Evolutionary conservation across 2,113 vertebrate species (phyloP), one percentile per base, ranked within the genome.

Genomic region (Ceyx cyanopectus): DNA sequence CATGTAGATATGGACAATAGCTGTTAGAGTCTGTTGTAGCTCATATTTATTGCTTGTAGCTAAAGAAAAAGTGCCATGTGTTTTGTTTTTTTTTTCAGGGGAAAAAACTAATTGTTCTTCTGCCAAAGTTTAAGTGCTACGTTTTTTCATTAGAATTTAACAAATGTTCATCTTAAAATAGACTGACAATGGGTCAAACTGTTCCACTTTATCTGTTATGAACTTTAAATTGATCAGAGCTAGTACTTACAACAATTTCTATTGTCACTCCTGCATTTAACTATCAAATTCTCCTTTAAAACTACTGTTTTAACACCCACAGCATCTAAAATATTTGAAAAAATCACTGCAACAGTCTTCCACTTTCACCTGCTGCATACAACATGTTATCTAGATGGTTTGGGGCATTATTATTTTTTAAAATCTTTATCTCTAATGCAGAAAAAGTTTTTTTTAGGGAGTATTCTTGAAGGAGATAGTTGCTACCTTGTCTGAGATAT

Each of bases 161-260:
- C 97, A 98, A 98, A 98, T 98, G 98, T 98, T 98, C 97, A 81
- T 97, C 96, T 98, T 97, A 97, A 98, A 98, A 98, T 97, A 98
- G 97, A 97, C 95, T 94, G 97, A 97, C 98, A 96, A 89, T 83
- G 94, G 97, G 98, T 98, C 97, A 98, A 81, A 90, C 81, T 37
- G 81, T 87, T 95, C 76, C 43, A 87, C 90, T 96, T 94, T 97
- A 95, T 97, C 95, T 96, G 87, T 91, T 84, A 94, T 46, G 96
- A 96, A 97, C 96, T 94, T 86, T 84, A 92, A 96, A 96, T 94
- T 96, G 97, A 95, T 97, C 94, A 97, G 91, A 95, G 82, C 80
- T 80, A 81, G 67, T 69, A 92, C 77, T 95, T 43, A 26, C 91
- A 96, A 94, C 91, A 97, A 96, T 96, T 95, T 94, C 60, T 82